phyloP scores from a whole-genome alignment of 2,113 vertebrate genomes.

The Trochalopteron elliotii region DNA sequence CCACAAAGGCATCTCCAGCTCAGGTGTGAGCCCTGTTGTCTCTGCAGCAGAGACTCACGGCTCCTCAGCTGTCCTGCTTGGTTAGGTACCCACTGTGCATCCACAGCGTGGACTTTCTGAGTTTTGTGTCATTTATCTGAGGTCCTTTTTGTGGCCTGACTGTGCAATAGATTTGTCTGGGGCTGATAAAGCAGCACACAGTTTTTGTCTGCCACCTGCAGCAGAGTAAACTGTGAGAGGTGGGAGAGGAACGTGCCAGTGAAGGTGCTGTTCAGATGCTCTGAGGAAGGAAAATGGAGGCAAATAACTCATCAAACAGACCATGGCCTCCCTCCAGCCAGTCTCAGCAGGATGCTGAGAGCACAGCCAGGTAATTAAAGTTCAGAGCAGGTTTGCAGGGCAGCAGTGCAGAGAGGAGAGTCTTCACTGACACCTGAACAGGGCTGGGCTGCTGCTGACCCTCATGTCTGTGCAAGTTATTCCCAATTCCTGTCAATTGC shows the following conservation, averaged over 20 bases:
- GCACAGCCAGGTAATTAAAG: not conserved
- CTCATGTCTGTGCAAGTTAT: not conserved
- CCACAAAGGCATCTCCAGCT: not conserved
- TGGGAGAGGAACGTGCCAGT: not conserved
- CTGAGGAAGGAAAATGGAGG: not conserved
- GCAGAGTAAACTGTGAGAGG: not conserved
- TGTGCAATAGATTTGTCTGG: not conserved
- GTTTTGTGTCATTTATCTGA: not conserved
- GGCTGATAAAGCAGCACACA: not conserved
- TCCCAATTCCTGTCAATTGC: not conserved
- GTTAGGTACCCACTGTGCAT: not conserved
- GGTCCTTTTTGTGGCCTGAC: not conserved
- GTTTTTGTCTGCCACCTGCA: not conserved
- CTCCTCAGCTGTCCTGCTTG: not conserved
- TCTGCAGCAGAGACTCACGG: not conserved
- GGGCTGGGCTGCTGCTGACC: not conserved
- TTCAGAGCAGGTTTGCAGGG: not conserved
- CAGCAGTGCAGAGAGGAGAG: not conserved
- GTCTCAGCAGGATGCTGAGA: not conserved
- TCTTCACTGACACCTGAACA: not conserved
- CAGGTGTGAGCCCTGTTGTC: not conserved
- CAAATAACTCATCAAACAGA: not conserved
- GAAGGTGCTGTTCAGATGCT: not conserved
- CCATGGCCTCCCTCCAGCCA: not conserved
- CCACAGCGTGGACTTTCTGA: accelerated